Conservation (phyloP, 2,113 vertebrate genomes). For the Sisor rabdophorus region DNA sequence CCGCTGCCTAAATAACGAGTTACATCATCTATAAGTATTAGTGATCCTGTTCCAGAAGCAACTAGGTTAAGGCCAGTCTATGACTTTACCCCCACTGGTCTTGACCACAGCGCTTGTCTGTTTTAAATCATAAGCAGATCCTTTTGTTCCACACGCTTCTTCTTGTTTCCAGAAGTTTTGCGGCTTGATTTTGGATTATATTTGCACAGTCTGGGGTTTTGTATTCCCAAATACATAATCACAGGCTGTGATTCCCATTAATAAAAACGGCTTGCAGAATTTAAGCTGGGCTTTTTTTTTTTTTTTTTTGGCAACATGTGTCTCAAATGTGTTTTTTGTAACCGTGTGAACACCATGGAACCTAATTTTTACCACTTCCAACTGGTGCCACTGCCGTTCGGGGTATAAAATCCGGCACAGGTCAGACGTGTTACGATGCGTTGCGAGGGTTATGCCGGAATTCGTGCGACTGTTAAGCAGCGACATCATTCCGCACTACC, state of each 20-base stretch:
- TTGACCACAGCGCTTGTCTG: background rate
- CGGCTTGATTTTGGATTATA: background rate
- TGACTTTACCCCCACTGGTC: background rate
- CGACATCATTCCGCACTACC: too few species aligned
- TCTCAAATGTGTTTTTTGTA: too few species aligned
- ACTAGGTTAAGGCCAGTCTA: background rate
- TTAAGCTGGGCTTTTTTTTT: background rate
- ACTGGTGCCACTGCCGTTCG: too few species aligned
- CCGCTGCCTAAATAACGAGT: background rate
- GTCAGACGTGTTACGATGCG: too few species aligned
- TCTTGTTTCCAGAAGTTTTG: background rate
- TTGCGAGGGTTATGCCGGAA: too few species aligned
- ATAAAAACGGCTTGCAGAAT: background rate
- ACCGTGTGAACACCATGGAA: too few species aligned
- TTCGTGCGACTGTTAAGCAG: too few species aligned
- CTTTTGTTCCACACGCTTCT: background rate
- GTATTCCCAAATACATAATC: background rate
- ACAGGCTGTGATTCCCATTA: background rate
- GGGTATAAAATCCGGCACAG: too few species aligned
- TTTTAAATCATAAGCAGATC: background rate
- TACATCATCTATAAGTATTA: background rate
- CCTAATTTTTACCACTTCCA: too few species aligned
- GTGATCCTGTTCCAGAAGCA: background rate
- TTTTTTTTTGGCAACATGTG: too few species aligned
- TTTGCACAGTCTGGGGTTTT: background rate